phyloP scores from a whole-genome alignment of 2,797 vertebrate genomes.

The Microtus obscurus region DNA sequence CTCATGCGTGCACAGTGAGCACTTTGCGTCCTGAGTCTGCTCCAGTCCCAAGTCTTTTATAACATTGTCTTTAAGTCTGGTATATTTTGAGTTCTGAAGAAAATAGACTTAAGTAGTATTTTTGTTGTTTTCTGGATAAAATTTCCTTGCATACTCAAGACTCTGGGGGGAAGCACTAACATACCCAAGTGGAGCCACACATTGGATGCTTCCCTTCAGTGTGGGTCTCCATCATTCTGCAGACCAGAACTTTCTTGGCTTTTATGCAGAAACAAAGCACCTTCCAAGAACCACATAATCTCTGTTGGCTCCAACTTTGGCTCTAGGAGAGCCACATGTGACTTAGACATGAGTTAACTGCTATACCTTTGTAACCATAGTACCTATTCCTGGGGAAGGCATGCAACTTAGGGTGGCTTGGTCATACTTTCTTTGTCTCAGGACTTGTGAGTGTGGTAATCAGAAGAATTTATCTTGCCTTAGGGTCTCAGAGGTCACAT shows the following conservation, averaged over 20 bases:
- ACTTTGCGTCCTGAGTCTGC: neutral
- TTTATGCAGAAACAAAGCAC: neutral
- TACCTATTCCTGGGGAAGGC: neutral
- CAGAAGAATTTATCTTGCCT: neutral
- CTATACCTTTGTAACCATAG: rapidly evolving
- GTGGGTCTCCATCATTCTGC: neutral
- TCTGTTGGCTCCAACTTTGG: neutral
- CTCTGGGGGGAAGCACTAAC: rapidly evolving
- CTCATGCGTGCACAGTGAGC: too few relatives aligned
- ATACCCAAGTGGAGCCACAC: rapidly evolving
- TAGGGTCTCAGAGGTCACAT: neutral
- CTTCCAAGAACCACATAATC: rapidly evolving
- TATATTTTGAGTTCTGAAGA: neutral
- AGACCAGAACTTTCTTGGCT: neutral
- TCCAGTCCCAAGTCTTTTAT: neutral
- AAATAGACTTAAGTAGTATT: neutral
- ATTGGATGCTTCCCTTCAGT: neutral
- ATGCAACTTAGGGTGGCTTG: neutral
- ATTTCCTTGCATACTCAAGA: neutral
- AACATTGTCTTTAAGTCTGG: too few relatives aligned
- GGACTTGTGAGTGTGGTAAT: neutral
- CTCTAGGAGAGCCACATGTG: neutral
- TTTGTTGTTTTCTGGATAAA: neutral
- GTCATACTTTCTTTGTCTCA: neutral
- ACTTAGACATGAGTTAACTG: rapidly evolving